Evolutionary conservation across 2,888 invertebrate species (phyloP).

Genomic region (Agrotis ipsilon): DNA sequence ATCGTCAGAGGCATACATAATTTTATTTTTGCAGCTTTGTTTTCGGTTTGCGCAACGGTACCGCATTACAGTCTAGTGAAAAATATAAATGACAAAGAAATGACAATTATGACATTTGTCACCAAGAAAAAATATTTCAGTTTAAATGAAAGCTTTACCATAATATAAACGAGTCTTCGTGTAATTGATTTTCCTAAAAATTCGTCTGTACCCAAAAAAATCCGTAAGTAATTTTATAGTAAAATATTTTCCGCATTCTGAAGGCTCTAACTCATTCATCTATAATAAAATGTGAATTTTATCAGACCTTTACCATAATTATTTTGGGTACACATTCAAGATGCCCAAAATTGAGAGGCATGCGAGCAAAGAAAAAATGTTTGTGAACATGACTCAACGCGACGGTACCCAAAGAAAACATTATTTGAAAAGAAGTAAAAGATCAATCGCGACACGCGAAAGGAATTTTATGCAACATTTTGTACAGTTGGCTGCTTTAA

Average conservation of each 20-base stretch:
- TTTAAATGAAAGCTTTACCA: neutral
- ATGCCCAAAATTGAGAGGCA: slow-evolving; percentile 43
- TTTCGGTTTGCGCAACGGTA: neutral
- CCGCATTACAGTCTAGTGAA: neutral
- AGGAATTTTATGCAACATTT: slow-evolving; percentile 81
- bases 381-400: slow-evolving; percentile 38
- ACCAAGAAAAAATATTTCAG: neutral
- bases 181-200: neutral
- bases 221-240: neutral
- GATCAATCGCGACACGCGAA: slow-evolving; percentile 72
- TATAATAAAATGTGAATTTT: slow-evolving; percentile 17
- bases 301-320: slow-evolving; percentile 35
- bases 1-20: slow-evolving; percentile 50
- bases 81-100: neutral
- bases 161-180: neutral
- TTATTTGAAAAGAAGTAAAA: slow-evolving; percentile 61
- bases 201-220: neutral
- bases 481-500: slow-evolving; percentile 82
- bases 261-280: neutral
- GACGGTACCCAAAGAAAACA: slow-evolving; percentile 48
- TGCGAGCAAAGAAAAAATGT: slow-evolving; percentile 39
- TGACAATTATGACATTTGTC: neutral
- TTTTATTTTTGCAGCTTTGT: slow-evolving; percentile 37
- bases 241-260: slow-evolving; percentile 26
- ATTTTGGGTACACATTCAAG: slow-evolving; percentile 44